Evolutionary conservation across 2,797 vertebrate genomes (phyloP).

Genomic region (Heteromormyrus szaboi): DNA sequence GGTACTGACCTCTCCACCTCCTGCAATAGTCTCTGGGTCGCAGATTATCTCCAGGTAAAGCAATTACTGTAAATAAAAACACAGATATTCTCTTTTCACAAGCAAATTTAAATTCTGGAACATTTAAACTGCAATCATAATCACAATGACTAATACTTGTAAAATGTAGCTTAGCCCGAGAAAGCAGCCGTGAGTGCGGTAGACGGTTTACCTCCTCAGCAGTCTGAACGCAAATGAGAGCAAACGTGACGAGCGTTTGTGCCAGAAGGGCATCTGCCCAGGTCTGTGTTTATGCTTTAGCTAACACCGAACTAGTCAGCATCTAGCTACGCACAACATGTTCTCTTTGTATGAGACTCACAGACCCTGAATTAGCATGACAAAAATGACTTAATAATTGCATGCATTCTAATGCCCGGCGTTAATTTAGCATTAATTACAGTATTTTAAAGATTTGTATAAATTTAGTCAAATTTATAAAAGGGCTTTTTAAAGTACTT

Average conservation of each 20-base stretch:
- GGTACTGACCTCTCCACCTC: not conserved
- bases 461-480: not conserved
- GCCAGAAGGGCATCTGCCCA: slow-evolving; percentile 22
- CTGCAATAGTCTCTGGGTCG: not conserved
- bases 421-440: not conserved
- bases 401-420: not conserved
- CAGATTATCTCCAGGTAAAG: not conserved
- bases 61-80: slow-evolving; percentile 2
- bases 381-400: not conserved
- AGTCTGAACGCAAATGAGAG: slow-evolving; percentile 40
- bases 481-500: not conserved
- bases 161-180: slow-evolving; percentile 27
- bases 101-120: not conserved
- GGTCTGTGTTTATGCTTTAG: slow-evolving; percentile 20
- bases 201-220: slow-evolving; percentile 40
- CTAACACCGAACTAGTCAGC: slow-evolving; percentile 20
- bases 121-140: slow-evolving; percentile 2
- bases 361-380: not conserved
- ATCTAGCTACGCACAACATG: slow-evolving; percentile 25
- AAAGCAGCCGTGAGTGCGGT: slow-evolving; percentile 47
- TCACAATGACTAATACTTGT: not conserved
- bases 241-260: slow-evolving; percentile 26
- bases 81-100: not conserved
- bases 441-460: not conserved
- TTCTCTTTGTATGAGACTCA: not conserved